A percentile compares a stretch with the other conserved stretches of the same genome.
phyloP scores from a whole-genome alignment of 2,113 vertebrate species.

The Oreotrochilus melanogaster region DNA sequence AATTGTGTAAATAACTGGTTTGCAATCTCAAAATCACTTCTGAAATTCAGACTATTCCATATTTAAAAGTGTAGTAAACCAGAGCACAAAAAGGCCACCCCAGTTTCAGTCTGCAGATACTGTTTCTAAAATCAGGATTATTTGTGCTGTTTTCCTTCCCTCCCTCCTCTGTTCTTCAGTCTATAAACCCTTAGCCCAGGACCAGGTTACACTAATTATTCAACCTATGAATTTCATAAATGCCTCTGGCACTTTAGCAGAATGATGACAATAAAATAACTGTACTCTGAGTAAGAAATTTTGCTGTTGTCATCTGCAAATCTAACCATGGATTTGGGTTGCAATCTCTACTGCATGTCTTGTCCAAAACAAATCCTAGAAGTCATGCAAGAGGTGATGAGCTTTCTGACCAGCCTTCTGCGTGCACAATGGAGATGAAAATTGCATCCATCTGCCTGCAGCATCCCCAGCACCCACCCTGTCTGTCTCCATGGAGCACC shows the following conservation, averaged over 20 bases:
- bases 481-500: neutral
- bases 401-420: neutral
- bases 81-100: neutral
- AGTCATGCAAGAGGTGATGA: neutral
- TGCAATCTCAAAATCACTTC: neutral
- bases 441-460: neutral
- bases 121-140: neutral
- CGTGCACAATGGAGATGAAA: neutral
- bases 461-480: rapidly evolving
- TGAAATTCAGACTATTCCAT: neutral
- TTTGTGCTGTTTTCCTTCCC: neutral
- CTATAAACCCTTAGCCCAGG: neutral
- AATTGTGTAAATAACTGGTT: neutral
- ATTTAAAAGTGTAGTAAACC: neutral
- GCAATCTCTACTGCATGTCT: neutral
- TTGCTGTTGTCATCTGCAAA: neutral
- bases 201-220: neutral
- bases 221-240: neutral
- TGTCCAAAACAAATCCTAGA: neutral
- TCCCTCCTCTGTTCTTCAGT: neutral
- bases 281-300: neutral
- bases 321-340: neutral
- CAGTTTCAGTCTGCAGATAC: neutral
- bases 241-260: neutral
- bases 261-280: neutral